phyloP scores from a whole-genome alignment of 2,888 invertebrate species.

The Cryptophagus acutangulus region DNA sequence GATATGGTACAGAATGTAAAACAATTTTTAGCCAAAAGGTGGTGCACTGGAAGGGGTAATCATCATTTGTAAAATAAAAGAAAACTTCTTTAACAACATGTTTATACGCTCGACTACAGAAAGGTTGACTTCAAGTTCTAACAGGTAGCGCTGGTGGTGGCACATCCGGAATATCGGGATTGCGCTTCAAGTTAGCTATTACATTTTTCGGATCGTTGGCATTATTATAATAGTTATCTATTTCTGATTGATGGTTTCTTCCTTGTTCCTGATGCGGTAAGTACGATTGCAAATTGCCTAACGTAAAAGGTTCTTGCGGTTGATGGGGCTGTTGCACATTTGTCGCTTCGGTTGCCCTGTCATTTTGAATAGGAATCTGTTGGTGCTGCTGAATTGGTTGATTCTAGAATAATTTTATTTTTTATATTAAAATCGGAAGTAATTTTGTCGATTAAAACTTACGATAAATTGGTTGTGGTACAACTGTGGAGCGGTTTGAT shows the following conservation, averaged over 20 bases:
- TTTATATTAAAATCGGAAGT: background rate
- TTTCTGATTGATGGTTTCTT: background rate
- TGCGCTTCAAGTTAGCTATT: conserved; percentile 31
- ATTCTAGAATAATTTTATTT: too few relatives aligned
- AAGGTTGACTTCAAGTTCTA: too few relatives aligned
- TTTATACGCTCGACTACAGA: too few relatives aligned
- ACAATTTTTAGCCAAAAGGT: too few relatives aligned
- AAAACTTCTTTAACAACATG: too few relatives aligned
- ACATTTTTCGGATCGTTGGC: conserved; percentile 26
- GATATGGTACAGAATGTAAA: too few relatives aligned
- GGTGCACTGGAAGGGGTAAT: too few relatives aligned
- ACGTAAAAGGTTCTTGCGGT: conserved; percentile 1
- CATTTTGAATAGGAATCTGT: too few relatives aligned
- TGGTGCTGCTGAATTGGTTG: too few relatives aligned
- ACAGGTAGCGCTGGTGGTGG: conserved; percentile 34
- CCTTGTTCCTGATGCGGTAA: too few relatives aligned
- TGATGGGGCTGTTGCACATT: background rate
- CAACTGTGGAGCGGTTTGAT: conserved; percentile 1
- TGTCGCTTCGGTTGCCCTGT: too few relatives aligned
- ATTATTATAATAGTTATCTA: conserved; percentile 15
- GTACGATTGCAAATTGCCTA: background rate
- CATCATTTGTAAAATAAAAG: too few relatives aligned
- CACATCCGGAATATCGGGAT: conserved; percentile 33
- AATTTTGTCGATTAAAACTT: background rate
- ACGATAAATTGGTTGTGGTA: background rate